Base-by-base conservation (phyloP, 2,113 vertebrate species). In the Tylochromis polylepis region DNA sequence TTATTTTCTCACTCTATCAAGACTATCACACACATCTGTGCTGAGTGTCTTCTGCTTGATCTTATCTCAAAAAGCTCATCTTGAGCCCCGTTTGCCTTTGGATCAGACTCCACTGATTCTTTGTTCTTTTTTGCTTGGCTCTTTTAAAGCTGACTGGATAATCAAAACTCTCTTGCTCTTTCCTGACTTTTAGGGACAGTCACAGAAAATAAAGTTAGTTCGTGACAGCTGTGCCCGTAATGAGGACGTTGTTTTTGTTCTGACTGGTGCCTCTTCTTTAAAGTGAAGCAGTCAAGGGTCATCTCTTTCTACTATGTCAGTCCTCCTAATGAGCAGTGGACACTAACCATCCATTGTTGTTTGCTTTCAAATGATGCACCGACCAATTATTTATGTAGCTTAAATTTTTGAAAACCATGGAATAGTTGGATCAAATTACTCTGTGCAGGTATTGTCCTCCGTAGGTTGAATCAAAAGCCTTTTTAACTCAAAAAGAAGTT, bases 271-370 rank as follows among this genome's bases (percentile, higher is more conserved):
- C 22, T 22, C 18, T 34, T 67, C 43, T 88, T 85, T 67, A 87
- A 85, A 89, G 77, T 41, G 22, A 82, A 83, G 72, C 57, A 78
- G 91, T 88, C 85, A 46, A 84, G 85, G 91, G 87, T 89, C 90
- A 88, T 49, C 60, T 87, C 59, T 84, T 77, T 56, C 20, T 5
- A 75, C 78, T 51, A 5, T 82, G 79, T 72, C 81, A 53, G 53
- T 89, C 81, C 34, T 38, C 41, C 41, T 94, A 93, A 94, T 93
- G 92, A 93, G 88, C 62, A 82, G 29, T 81, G 84, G 79, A 92
- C 67, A 41, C 27, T 43, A 49, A 62, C 14, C 36, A 15, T 29
- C 24, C n/a, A 43, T 41, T 84, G 65, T 34, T 79, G 82, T 78
- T 80, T 79, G 85, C 72, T 82, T 83, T 87, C 24, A 72, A 72